A percentile compares a stretch with the other conserved stretches of the same genome.
Conservation (phyloP, 2,888 invertebrate genomes). For the Pammene aurita region DNA sequence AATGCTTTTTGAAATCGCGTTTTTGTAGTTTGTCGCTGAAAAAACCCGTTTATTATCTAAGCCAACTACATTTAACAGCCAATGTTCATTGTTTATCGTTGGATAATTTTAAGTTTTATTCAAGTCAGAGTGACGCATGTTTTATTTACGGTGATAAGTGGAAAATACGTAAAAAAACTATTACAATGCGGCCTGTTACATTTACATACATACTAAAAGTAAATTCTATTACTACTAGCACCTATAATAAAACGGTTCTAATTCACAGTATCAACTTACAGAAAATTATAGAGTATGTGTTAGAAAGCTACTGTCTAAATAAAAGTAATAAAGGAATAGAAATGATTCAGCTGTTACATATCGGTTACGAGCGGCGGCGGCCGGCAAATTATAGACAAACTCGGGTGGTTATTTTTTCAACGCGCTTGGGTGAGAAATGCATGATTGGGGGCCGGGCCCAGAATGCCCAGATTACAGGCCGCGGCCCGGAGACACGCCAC, state of each 20-base stretch:
- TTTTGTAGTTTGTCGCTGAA: not conserved
- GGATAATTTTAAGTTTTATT: too few relatives aligned
- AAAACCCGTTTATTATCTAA: not conserved
- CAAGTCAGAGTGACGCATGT: not conserved
- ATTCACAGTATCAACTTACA: conserved; percentile 46
- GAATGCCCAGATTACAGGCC: conserved; percentile 80
- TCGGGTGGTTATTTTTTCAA: conserved; percentile 81
- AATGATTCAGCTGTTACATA: conserved; percentile 61
- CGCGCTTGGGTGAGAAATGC: conserved; percentile 82
- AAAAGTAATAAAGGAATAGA: conserved; percentile 63
- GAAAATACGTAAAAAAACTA: not conserved
- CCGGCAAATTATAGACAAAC: conserved; percentile 82
- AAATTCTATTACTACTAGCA: not conserved
- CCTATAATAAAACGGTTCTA: conserved; percentile 30
- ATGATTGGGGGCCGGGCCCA: conserved; percentile 79
- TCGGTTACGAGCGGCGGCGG: conserved; percentile 62
- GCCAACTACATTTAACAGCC: not conserved
- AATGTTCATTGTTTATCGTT: not conserved
- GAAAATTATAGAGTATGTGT: conserved; percentile 55
- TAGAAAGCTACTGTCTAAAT: conserved; percentile 72
- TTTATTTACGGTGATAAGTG: not conserved
- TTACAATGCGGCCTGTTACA: not conserved
- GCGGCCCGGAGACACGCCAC: conserved; percentile 73
- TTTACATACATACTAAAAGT: not conserved
- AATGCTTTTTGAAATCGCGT: conserved; percentile 38